Evolutionary conservation across 2,888 invertebrate genomes (phyloP), one percentile per base, ranked within the genome.

Genomic region (Ectemnius cavifrons): DNA sequence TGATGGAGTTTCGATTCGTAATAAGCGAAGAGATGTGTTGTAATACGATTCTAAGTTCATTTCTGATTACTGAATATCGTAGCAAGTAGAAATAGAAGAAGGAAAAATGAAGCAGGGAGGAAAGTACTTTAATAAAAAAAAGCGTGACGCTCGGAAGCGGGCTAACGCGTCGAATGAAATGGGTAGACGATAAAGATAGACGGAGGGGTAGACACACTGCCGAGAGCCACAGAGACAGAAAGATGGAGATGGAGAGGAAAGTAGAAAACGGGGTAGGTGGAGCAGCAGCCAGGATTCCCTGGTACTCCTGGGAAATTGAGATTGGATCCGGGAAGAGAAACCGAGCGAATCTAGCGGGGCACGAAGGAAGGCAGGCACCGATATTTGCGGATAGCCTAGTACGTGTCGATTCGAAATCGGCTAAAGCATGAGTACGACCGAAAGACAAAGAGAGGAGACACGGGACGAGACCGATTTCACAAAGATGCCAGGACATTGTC

Each of bases 301-400:
- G 73, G 77, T 81, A 80, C 80, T 79, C 80, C 67, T 75, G 81
- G 86, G 81, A 87, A 87, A 88, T 89, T 83, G 86, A 84, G 85
- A 87, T 89, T 86, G 86, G 86, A 85, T 87, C 73, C 76, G 62
- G 68, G 70, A 69, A 65, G 69, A 79, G 68, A 78, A 74, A 78
- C 72, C 75, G 62, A 78, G 73, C 73, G 77, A 71, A 79, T 77
- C 56, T 49, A 66, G 64, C 16, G 61, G 59, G 58, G 60, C 65
- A 71, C 59, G 64, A 59, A 60, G 61, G 63, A 49, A 52, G 49
- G 18, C 16, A 49, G 11, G 16, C 23, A 2, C 27, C 20, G 60
- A 74, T 49, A 61, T 59, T 64, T 62, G 73, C 60, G 67, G 73
- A 73, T 65, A 52, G 61, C 52, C 49, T 8, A 67, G 60, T 73